Conservation (phyloP, 2,888 invertebrate genomes). For the Scrobipalpa atriplicella region DNA sequence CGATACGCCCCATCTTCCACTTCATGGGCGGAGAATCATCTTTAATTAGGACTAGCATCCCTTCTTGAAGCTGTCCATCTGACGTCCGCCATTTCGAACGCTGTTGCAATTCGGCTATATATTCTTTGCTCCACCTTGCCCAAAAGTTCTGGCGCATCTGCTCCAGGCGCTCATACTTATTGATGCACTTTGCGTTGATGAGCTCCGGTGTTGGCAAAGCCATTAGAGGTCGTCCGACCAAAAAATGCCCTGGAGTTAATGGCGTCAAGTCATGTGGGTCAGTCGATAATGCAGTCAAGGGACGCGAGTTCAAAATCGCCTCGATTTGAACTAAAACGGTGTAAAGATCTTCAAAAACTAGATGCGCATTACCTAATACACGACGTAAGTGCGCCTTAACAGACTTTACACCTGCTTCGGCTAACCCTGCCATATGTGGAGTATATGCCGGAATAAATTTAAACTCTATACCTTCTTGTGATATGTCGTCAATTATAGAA, state of each 20-base stretch:
- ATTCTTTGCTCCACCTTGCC: constrained; percentile 31
- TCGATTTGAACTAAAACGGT: constrained; percentile 33
- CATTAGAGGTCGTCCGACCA: constrained; percentile 31
- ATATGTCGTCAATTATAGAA: neutral
- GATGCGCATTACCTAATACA: constrained; percentile 18
- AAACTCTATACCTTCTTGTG: constrained; percentile 29
- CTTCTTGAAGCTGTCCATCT: neutral
- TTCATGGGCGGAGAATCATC: no score
- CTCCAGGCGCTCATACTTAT: constrained; percentile 24
- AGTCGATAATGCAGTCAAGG: constrained; percentile 31
- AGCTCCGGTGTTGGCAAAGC: constrained; percentile 27
- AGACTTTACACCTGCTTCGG: constrained; percentile 17
- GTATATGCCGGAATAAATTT: constrained; percentile 29
- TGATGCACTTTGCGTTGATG: neutral
- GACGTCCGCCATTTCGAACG: constrained; percentile 31
- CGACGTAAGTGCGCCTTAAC: constrained; percentile 25
- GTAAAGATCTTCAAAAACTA: constrained; percentile 29
- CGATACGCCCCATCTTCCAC: neutral
- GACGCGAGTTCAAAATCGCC: constrained; percentile 34
- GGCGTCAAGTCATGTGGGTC: constrained; percentile 31
- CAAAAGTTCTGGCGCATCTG: constrained; percentile 31
- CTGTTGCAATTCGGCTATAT: constrained; percentile 26
- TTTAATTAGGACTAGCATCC: neutral
- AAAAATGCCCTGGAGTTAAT: constrained; percentile 30
- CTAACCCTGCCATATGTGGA: constrained; percentile 27